Evolutionary conservation across 2,888 invertebrate species (phyloP).

Genomic region (Ornithoptera priamus): DNA sequence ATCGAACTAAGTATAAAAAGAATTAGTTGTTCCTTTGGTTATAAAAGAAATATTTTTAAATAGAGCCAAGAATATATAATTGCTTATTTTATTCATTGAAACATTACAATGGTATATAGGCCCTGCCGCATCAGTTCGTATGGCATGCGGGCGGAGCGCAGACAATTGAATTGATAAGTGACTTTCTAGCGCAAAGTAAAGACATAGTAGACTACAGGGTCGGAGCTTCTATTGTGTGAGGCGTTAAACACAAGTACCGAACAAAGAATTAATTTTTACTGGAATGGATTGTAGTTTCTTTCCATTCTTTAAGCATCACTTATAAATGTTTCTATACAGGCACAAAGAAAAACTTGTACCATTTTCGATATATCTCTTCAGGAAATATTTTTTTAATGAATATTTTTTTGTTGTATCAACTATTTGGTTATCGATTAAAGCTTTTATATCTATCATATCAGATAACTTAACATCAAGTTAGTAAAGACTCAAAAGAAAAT

Average conservation of each 20-base stretch:
- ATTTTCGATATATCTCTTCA: too few relatives aligned
- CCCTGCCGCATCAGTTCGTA: constrained; percentile 35
- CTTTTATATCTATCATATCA: too few relatives aligned
- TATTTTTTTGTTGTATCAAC: too few relatives aligned
- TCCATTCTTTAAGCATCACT: background rate
- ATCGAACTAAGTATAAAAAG: background rate
- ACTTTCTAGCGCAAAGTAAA: constrained; percentile 60
- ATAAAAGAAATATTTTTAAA: background rate
- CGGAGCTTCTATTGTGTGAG: constrained; percentile 28
- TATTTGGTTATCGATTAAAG: too few relatives aligned
- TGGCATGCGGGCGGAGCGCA: constrained; percentile 55
- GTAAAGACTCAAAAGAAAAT: too few relatives aligned
- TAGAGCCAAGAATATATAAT: constrained; percentile 2
- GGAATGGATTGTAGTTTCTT: background rate
- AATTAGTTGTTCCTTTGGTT: background rate
- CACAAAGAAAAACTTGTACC: background rate
- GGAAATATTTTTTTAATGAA: too few relatives aligned
- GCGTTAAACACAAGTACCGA: constrained; percentile 23
- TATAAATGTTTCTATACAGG: background rate
- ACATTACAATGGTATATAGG: constrained; percentile 60
- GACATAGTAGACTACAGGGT: constrained; percentile 28
- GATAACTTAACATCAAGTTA: too few relatives aligned
- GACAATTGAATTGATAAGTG: constrained; percentile 75
- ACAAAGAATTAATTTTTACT: constrained; percentile 2
- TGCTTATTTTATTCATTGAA: constrained; percentile 35